phyloP scores from a whole-genome alignment of 2,797 vertebrate species.

The Gouania willdenowi region DNA sequence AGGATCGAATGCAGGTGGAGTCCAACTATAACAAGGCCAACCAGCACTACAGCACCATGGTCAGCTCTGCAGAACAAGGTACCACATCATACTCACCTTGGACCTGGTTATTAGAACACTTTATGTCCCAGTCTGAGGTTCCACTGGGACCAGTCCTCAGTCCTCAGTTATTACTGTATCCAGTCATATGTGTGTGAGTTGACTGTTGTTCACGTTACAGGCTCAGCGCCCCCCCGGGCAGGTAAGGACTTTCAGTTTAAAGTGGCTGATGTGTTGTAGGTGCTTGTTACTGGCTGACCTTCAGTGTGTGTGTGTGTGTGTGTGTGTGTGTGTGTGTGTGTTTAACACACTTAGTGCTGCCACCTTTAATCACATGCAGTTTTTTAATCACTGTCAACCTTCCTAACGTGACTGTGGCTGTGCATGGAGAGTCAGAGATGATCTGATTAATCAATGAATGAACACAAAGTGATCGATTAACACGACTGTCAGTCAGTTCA shows the following conservation, averaged over 20 bases:
- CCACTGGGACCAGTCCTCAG: no score
- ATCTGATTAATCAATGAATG: constrained; percentile 6
- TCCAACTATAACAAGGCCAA: constrained; percentile 77
- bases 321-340: not conserved
- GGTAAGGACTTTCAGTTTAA: constrained; percentile 49
- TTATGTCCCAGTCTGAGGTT: no score
- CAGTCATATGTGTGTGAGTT: constrained; percentile 29
- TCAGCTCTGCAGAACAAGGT: constrained; percentile 88
- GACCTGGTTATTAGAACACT: no score
- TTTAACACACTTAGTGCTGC: constrained; percentile 3
- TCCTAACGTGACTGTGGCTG: constrained; percentile 30
- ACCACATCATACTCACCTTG: no score
- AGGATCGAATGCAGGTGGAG: constrained; percentile 88
- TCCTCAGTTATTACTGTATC: no score
- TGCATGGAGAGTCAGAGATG: no score
- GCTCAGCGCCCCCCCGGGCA: constrained; percentile 46
- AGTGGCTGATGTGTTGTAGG: constrained; percentile 4
- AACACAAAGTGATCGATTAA: not conserved
- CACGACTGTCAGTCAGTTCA: no score
- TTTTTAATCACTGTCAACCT: no score
- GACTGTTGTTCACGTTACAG: constrained; percentile 68
- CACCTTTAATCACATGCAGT: no score
- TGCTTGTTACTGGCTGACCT: constrained; percentile 43
- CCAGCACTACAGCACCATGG: constrained; percentile 84
- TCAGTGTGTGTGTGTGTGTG: constrained; percentile 6